Evolutionary conservation across 53 echinoderm and acorn worm genomes (phyloP), one percentile per base, ranked within the genome.

Genomic region (Zoroaster sp.): DNA sequence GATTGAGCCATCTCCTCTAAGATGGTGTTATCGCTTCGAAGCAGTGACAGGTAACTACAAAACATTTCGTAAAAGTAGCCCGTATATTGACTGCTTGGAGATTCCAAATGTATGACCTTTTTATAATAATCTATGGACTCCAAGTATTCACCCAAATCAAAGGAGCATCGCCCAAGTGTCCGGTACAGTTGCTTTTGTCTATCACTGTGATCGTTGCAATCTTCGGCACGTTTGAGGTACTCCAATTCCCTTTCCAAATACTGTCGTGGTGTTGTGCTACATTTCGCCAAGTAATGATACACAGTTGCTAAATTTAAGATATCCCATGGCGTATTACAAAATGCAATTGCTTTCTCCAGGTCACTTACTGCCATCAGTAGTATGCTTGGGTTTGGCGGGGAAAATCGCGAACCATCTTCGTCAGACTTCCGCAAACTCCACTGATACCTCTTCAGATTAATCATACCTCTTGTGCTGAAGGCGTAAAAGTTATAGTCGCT

Each of bases 311-410:
- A 59, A 45, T 78, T 36, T 0, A 53, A 23, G 11, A 35, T 54
- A 34, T 78, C 78, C 78, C 78, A 78, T 33, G 78, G 54, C 3
- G 78, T 78, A 3, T 78, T 53, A 4, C 55, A 1, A 36, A 78
- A 53, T 14, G 4, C 8, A 20, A 78, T 4, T 36, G 55, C 21
- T 31, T 30, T 54, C 25, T 78, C 63, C 1, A 55, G 35, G 78
- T 78, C 54, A 9, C 4, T 5, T 35, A 2, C 35, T 0, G 78
- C 78, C 14, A 54, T 36, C 21, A 54, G 20, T 23, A 78, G 36
- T 23, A 36, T 36, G 10, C 21, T 78, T 2, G 53, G 14, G 21
- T n/a, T 4, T 63, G 78, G 78, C 1, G 2, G 30, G 0, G 38
- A 3, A 36, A 21, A 54, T 20, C 0, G 0, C 15, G 17, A 23